Evolutionary conservation across 2,113 vertebrate genomes (phyloP).

Genomic region (Tenrec ecaudatus): DNA sequence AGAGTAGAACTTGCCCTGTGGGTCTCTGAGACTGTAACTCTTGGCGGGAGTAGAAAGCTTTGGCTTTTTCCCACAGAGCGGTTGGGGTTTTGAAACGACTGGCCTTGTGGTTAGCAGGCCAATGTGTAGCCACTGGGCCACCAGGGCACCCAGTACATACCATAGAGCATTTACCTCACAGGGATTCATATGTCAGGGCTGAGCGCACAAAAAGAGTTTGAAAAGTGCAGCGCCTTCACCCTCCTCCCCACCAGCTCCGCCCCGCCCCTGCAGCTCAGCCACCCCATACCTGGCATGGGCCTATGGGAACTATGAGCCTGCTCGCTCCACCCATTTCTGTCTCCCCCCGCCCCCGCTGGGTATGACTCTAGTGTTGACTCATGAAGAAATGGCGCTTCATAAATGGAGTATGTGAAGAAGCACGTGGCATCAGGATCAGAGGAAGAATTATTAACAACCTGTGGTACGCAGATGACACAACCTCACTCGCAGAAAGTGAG

Average conservation of each 20-base stretch:
- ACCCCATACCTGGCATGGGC: background rate
- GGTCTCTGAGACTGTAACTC: too few species aligned
- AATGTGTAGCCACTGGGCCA: too few species aligned
- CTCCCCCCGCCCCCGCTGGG: background rate
- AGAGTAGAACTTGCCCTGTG: too few species aligned
- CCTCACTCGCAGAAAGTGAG: too few species aligned
- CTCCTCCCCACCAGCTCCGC: background rate
- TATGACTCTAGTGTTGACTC: background rate
- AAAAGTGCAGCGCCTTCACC: background rate
- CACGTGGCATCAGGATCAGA: too few species aligned
- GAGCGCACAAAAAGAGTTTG: slow-evolving; percentile 12
- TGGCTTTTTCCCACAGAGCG: too few species aligned
- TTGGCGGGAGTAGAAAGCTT: too few species aligned
- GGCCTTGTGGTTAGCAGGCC: too few species aligned
- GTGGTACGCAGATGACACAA: too few species aligned
- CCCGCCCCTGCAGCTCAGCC: background rate
- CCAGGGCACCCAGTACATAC: background rate
- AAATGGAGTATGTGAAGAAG: too few species aligned
- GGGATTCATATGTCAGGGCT: background rate
- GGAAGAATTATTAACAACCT: too few species aligned
- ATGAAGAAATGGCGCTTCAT: background rate
- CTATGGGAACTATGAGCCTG: background rate
- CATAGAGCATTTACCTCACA: background rate
- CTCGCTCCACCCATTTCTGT: background rate
- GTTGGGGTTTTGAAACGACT: too few species aligned